Percentiles rank a stretch among this genome's conserved stretches.
Evolutionary conservation across 2,113 vertebrate genomes (phyloP).

Genomic region (Picathartes gymnocephalus): DNA sequence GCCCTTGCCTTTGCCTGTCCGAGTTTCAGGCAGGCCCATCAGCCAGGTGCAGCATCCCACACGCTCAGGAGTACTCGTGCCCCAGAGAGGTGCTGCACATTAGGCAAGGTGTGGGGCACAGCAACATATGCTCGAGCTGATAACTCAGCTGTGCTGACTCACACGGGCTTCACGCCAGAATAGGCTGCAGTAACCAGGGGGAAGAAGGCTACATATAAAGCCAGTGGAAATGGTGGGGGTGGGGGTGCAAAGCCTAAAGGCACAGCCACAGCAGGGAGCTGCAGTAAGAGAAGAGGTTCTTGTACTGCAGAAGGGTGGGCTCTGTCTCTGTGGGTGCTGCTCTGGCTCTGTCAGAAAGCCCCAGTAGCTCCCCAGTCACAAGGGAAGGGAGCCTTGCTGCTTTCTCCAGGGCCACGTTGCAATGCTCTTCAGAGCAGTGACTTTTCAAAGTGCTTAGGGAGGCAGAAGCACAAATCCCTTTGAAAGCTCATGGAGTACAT

Average conservation of each 20-base stretch:
- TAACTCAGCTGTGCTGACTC: not conserved
- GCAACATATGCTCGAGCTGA: not conserved
- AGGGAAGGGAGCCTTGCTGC: not conserved
- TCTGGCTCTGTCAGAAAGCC: not conserved
- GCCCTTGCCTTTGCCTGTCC: not conserved
- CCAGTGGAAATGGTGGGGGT: not conserved
- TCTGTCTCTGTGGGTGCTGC: no score
- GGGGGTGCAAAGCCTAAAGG: not conserved
- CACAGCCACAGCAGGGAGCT: not conserved
- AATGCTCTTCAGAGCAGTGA: not conserved
- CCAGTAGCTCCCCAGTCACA: accelerated
- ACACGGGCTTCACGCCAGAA: not conserved
- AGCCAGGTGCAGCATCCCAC: not conserved
- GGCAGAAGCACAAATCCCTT: not conserved
- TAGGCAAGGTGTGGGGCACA: not conserved
- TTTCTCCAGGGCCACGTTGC: not conserved
- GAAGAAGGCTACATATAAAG: not conserved
- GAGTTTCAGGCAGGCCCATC: not conserved
- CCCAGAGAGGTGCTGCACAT: not conserved
- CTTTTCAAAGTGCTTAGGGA: not conserved
- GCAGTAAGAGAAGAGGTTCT: not conserved
- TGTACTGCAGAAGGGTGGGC: accelerated
- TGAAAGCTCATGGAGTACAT: not conserved
- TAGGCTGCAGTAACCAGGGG: not conserved
- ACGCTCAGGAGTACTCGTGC: accelerated